Conservation (phyloP, 2,888 invertebrate species). For the Spisula solida region DNA sequence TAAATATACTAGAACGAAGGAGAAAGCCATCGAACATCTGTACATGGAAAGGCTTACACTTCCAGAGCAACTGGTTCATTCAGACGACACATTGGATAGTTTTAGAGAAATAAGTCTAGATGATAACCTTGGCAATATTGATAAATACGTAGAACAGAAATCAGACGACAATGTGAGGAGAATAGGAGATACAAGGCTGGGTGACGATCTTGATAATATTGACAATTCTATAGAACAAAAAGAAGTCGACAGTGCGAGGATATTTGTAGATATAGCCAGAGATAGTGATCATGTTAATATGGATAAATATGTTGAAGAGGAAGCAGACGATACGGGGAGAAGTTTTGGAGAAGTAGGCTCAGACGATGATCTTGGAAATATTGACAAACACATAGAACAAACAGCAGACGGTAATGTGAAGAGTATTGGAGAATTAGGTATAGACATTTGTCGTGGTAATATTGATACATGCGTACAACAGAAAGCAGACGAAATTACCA, state of each 20-base stretch:
- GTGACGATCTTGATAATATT: no score
- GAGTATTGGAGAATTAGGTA: background rate
- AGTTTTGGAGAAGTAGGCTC: background rate
- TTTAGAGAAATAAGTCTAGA: background rate
- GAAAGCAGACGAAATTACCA: background rate
- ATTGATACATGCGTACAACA: background rate
- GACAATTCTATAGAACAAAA: background rate
- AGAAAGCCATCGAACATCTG: no score
- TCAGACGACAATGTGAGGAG: background rate
- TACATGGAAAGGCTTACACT: no score
- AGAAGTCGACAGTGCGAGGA: background rate
- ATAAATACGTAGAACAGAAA: background rate
- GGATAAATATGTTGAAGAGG: background rate
- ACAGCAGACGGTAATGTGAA: background rate
- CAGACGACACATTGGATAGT: background rate
- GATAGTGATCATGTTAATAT: background rate
- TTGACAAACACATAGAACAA: background rate
- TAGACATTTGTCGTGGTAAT: no score
- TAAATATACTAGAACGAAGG: no score
- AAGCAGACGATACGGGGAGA: background rate
- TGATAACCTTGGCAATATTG: background rate
- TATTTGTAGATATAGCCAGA: background rate
- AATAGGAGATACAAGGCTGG: background rate
- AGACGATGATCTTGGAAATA: background rate
- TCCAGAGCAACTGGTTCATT: no score